phyloP scores from a whole-genome alignment of 2,888 invertebrate genomes.

The Tethea ocularis region DNA sequence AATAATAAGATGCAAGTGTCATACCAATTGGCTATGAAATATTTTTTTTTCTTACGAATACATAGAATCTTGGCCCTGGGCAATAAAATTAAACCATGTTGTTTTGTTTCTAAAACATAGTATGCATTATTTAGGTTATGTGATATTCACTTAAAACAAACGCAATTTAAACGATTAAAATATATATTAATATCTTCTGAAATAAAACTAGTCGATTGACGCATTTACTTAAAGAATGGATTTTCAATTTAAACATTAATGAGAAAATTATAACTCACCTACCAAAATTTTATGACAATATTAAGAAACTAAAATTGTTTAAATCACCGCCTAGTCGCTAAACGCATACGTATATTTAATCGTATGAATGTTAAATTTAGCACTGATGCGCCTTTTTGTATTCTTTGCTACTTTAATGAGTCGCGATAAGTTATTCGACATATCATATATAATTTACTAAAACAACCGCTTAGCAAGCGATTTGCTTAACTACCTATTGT shows the following conservation, averaged over 20 bases:
- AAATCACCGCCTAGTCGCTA: not conserved
- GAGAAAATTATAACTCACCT: not conserved
- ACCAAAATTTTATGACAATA: not conserved
- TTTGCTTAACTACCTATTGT: slow-evolving; percentile 11
- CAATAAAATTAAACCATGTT: not conserved
- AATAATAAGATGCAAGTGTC: not conserved
- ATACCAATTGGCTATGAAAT: not conserved
- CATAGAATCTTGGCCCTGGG: slow-evolving; percentile 1
- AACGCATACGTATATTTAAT: not conserved
- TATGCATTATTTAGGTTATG: not conserved
- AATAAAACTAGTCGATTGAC: not conserved
- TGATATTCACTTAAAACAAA: not conserved
- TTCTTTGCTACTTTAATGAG: not conserved
- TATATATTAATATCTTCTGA: not conserved
- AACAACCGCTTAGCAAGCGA: slow-evolving; percentile 3
- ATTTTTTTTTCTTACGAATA: not conserved
- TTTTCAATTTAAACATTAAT: not conserved
- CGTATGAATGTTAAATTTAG: not conserved
- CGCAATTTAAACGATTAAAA: slow-evolving; percentile 1
- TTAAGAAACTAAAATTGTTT: not conserved
- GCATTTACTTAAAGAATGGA: not conserved
- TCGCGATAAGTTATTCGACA: not conserved
- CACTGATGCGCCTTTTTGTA: not conserved
- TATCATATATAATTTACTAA: not conserved
- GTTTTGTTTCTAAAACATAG: not conserved